These are phyloP conservation scores for Tetrax tetrax DNA, from an alignment of 2,113 vertebrate genomes.

Conservation along the genomic window DNA sequence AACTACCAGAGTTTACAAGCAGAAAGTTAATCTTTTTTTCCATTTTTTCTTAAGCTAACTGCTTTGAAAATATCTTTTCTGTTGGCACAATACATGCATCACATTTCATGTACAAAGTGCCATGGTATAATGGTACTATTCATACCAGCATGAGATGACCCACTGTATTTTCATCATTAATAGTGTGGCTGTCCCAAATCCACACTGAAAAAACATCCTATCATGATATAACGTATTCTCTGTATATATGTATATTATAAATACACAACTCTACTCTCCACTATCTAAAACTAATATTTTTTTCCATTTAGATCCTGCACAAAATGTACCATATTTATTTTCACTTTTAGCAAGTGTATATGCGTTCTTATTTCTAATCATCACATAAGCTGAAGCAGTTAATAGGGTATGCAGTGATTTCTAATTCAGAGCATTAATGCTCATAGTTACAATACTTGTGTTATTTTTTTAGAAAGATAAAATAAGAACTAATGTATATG, in stretches of 20 bases:
- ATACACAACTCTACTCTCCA: neutral
- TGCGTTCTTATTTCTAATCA: slow-evolving; percentile 3
- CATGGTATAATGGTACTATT: neutral
- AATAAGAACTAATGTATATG: neutral
- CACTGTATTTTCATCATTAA: neutral
- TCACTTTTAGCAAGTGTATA: slow-evolving; percentile 19
- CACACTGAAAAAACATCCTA: neutral
- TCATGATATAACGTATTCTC: neutral
- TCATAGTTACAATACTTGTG: neutral
- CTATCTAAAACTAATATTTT: neutral
- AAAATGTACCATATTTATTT: neutral
- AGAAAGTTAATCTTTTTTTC: neutral
- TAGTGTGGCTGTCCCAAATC: neutral
- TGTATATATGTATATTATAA: neutral
- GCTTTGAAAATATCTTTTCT: slow-evolving; percentile 25
- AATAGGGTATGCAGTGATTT: slow-evolving; percentile 50
- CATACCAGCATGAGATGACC: neutral
- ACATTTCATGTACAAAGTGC: neutral
- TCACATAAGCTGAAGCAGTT: slow-evolving; percentile 33
- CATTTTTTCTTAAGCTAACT: neutral
- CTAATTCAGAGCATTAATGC: slow-evolving; percentile 44
- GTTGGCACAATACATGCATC: neutral
- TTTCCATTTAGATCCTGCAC: neutral
- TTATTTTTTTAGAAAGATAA: slow-evolving; percentile 32
- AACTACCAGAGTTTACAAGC: slow-evolving; percentile 36